These are phyloP conservation scores for Danio tinwini DNA, from an alignment of 2,797 vertebrate species.

Conservation along the genomic window DNA sequence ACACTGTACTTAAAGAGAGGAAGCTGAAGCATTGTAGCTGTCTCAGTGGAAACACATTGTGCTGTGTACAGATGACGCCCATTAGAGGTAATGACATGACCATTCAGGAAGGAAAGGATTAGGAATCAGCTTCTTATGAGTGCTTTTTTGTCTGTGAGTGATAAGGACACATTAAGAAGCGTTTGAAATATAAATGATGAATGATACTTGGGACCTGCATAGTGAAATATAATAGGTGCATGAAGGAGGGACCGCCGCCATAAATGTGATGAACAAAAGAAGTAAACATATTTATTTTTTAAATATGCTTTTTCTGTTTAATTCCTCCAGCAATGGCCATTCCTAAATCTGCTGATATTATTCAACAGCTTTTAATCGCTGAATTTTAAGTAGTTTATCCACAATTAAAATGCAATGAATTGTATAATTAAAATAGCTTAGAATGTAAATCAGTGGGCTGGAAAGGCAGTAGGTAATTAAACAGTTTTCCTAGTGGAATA, in stretches of 20 bases:
- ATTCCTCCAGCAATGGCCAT: constrained; percentile 62
- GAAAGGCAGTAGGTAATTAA: constrained; percentile 85
- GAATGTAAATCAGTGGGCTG: constrained; percentile 88
- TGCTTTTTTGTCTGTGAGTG: constrained; percentile 64
- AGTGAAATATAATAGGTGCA: constrained; percentile 45
- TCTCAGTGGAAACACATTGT: constrained; percentile 49
- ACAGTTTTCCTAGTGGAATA: constrained; percentile 77
- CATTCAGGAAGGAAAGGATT: constrained; percentile 63
- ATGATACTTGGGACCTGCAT: constrained; percentile 50
- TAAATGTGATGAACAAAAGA: constrained; percentile 4
- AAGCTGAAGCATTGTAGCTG: constrained; percentile 52
- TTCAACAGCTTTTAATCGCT: constrained; percentile 85
- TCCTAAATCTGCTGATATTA: constrained; percentile 81
- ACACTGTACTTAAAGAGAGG: background rate
- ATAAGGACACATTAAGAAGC: constrained; percentile 65
- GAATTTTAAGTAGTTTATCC: constrained; percentile 86
- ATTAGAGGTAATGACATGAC: constrained; percentile 65
- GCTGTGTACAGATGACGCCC: constrained; percentile 67
- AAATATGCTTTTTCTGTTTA: constrained; percentile 30
- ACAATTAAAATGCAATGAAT: constrained; percentile 90
- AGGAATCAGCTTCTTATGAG: constrained; percentile 62
- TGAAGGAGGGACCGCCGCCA: background rate
- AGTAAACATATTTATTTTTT: constrained; percentile 22
- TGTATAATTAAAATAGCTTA: constrained; percentile 88
- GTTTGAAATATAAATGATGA: constrained; percentile 59